Evolutionary conservation across 2,113 vertebrate genomes (phyloP).

Genomic region (Helogale parvula): DNA sequence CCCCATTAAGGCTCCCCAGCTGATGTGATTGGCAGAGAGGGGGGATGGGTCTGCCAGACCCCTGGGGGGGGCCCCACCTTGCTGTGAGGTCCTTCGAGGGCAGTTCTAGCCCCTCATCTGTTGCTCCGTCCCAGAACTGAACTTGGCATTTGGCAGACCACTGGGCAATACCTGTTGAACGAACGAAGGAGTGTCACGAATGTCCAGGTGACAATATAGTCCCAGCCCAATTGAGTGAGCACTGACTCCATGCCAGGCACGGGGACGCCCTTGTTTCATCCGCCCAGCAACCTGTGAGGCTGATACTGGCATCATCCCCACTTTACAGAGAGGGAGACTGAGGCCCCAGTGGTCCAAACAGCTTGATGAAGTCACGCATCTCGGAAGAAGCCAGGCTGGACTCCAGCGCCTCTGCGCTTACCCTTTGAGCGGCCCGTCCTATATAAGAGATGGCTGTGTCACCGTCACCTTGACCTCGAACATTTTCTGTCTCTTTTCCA

Average conservation of each 20-base stretch:
- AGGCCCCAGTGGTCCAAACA: neutral
- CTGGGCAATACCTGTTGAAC: neutral
- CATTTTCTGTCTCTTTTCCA: conserved; percentile 40
- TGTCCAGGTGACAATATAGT: neutral
- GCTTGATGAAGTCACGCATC: neutral
- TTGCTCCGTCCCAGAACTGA: neutral
- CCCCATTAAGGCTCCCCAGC: neutral
- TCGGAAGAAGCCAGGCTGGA: neutral
- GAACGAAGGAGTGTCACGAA: neutral
- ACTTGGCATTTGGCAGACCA: neutral
- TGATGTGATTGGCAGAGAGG: neutral
- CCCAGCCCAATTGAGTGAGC: neutral
- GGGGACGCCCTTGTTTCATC: neutral
- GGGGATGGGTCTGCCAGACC: neutral
- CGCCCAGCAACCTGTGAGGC: neutral
- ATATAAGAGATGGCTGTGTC: too few relatives aligned
- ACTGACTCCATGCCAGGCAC: rapidly evolving
- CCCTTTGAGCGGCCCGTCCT: neutral
- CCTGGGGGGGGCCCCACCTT: neutral
- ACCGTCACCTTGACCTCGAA: neutral
- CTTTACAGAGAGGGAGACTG: neutral
- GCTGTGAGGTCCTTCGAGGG: neutral
- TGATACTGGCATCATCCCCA: neutral
- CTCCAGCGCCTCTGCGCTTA: neutral
- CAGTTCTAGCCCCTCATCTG: neutral